Conservation (phyloP, 2,797 vertebrate species). For the Dendrocincla tyrannina region DNA sequence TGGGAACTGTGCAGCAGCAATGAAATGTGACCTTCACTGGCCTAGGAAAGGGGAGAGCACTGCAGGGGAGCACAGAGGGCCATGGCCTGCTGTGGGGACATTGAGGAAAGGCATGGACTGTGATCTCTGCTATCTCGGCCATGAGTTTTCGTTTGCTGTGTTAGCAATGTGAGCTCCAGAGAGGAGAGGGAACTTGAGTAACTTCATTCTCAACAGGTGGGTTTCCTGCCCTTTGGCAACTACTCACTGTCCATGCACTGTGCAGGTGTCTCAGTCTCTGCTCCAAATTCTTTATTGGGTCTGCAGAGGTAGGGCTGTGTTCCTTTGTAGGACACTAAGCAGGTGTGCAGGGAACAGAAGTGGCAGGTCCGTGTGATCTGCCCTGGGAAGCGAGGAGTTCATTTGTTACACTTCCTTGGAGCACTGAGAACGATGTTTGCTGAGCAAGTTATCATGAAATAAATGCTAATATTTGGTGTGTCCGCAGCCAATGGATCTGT, state of each 20-base stretch:
- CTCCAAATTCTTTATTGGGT: neutral
- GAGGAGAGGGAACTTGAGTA: neutral
- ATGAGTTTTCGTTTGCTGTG: neutral
- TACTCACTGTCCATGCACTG: accelerated
- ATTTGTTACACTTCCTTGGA: neutral
- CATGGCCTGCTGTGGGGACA: accelerated
- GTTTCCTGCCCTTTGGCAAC: neutral
- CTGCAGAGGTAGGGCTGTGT: accelerated
- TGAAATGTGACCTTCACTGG: neutral
- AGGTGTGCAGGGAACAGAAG: neutral
- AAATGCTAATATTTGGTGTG: neutral
- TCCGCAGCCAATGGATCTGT: neutral
- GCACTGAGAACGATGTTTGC: neutral
- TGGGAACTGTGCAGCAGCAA: neutral
- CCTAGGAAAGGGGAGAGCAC: neutral
- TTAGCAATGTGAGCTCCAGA: neutral
- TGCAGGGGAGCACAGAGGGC: accelerated
- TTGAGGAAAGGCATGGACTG: neutral
- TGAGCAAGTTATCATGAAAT: neutral
- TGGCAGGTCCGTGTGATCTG: accelerated
- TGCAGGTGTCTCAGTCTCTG: neutral
- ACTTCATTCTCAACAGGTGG: neutral
- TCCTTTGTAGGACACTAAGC: neutral
- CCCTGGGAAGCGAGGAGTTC: neutral
- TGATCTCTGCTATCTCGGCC: neutral